These are phyloP conservation scores for Huso huso DNA, from an alignment of 2,797 vertebrate species.

Conservation along the genomic window DNA sequence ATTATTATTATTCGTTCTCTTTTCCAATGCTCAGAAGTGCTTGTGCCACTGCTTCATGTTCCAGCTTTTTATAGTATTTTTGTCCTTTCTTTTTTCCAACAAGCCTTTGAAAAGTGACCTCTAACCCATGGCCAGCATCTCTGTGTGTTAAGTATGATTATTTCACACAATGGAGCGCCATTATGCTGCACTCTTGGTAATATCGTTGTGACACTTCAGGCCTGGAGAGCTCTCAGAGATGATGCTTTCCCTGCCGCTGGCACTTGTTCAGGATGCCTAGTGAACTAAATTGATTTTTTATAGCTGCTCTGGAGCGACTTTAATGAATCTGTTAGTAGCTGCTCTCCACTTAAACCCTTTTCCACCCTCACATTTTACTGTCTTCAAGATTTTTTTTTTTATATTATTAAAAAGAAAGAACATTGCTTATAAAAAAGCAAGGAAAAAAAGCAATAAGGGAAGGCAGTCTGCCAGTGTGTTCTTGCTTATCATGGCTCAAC, in stretches of 20 bases:
- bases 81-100: constrained; percentile 1
- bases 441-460: neutral
- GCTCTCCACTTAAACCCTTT: constrained; percentile 50
- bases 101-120: neutral
- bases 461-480: neutral
- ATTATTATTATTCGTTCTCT: too few species aligned
- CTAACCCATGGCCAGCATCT: neutral
- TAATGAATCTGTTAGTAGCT: constrained; percentile 72
- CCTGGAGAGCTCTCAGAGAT: constrained; percentile 32
- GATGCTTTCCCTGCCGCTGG: constrained; percentile 47
- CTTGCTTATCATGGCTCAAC: neutral
- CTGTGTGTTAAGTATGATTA: neutral
- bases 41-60: too few species aligned
- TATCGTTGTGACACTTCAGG: constrained; percentile 17
- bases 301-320: constrained; percentile 61
- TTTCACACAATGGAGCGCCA: constrained; percentile 6
- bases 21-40: too few species aligned
- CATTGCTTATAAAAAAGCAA: neutral
- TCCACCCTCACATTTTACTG: constrained; percentile 12
- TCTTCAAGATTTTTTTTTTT: constrained; percentile 5
- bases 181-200: constrained; percentile 8
- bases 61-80: neutral
- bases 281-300: constrained; percentile 77
- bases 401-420: neutral
- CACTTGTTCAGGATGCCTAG: constrained; percentile 53